These are phyloP conservation scores for Prionace glauca DNA, from an alignment of 2,797 vertebrate species.

Conservation along the genomic window DNA sequence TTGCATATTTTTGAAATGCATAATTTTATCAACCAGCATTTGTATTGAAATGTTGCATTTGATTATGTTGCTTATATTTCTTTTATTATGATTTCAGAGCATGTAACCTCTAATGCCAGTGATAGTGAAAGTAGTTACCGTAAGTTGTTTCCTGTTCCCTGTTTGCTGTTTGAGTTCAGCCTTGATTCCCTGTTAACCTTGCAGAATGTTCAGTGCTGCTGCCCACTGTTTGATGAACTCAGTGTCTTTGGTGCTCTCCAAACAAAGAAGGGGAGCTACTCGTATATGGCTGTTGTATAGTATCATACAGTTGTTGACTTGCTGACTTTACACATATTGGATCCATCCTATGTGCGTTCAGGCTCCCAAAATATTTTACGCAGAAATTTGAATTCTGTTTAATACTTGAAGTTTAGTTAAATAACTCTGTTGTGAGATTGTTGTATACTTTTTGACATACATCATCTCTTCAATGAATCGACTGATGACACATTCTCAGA, in stretches of 20 bases:
- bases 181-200: not conserved
- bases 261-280: not conserved
- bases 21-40: not conserved
- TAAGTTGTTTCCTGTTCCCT: conserved; percentile 72
- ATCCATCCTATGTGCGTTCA: not conserved
- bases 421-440: not conserved
- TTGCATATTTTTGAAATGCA: conserved; percentile 5
- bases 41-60: conserved; percentile 43
- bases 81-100: conserved; percentile 86
- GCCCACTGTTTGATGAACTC: not conserved
- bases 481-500: not conserved
- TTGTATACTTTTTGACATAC: not conserved
- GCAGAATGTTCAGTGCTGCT: not conserved
- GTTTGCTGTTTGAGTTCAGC: conserved; percentile 46
- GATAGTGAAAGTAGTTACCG: conserved; percentile 98
- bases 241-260: not conserved
- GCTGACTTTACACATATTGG: not conserved
- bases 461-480: not conserved
- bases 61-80: conserved; percentile 57
- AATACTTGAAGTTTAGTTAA: not conserved
- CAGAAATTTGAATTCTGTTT: not conserved
- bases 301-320: not conserved
- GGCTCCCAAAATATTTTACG: too few species aligned
- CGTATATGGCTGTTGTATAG: conserved; percentile 27
- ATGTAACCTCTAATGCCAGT: conserved; percentile 95